Conservation (phyloP, 2,888 invertebrate genomes). For the Ganaspis brasiliensis region DNA sequence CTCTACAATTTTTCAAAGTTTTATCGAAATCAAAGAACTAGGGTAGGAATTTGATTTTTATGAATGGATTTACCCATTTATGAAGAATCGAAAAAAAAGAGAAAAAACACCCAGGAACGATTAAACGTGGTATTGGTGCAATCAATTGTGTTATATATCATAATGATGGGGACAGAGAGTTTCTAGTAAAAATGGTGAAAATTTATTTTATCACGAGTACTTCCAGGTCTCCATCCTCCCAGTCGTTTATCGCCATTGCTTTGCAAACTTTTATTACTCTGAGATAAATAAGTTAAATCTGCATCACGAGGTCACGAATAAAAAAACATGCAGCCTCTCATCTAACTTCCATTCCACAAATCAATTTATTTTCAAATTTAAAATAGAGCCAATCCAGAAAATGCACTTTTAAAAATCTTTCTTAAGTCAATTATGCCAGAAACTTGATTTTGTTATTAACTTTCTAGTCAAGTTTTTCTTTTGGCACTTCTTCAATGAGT, state of each 20-base stretch:
- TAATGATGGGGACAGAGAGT: constrained; percentile 24
- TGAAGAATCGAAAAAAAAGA: neutral
- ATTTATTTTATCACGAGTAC: constrained; percentile 36
- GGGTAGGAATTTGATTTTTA: too few species aligned
- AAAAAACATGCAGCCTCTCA: constrained; percentile 8
- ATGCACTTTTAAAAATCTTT: neutral
- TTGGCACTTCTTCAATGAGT: too few species aligned
- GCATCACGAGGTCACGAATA: neutral
- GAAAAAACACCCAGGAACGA: neutral
- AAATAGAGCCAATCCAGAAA: neutral
- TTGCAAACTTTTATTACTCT: constrained; percentile 38
- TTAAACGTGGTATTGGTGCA: neutral
- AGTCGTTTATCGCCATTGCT: constrained; percentile 36
- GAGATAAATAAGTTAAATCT: constrained; percentile 35
- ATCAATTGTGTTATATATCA: constrained; percentile 39
- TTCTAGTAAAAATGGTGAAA: constrained; percentile 27
- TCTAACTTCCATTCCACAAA: neutral
- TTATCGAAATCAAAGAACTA: too few species aligned
- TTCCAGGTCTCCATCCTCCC: constrained; percentile 15
- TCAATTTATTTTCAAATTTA: constrained; percentile 14
- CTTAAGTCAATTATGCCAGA: too few species aligned
- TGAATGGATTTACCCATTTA: neutral
- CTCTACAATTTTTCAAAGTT: too few species aligned
- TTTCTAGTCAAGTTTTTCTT: too few species aligned
- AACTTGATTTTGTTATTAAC: too few species aligned